These are phyloP conservation scores for Parascotia fuliginaria DNA, from an alignment of 2,888 invertebrate species.

Conservation along the genomic window DNA sequence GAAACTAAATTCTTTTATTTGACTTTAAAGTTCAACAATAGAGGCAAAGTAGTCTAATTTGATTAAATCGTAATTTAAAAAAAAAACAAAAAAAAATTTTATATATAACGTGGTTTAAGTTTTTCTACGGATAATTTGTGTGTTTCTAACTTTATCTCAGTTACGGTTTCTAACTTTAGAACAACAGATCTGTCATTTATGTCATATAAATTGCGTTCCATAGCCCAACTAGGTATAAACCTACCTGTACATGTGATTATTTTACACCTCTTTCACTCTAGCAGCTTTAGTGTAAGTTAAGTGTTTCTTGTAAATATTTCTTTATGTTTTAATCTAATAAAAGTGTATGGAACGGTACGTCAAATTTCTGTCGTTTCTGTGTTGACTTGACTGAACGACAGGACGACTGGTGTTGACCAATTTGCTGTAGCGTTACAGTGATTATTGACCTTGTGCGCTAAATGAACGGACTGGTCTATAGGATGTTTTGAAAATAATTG, in stretches of 20 bases:
- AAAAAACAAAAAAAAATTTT: no score
- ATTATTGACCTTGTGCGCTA: slow-evolving; percentile 39
- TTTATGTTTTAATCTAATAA: background rate
- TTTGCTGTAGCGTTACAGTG: slow-evolving; percentile 14
- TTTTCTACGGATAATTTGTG: no score
- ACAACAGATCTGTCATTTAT: background rate
- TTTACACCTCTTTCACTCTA: background rate
- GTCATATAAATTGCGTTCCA: slow-evolving; percentile 1
- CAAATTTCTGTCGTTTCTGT: no score
- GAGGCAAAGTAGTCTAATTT: no score
- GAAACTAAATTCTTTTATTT: background rate
- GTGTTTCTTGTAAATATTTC: background rate
- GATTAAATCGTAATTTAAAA: no score
- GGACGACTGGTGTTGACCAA: background rate
- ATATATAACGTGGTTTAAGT: no score
- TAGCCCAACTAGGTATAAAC: background rate
- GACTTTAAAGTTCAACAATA: no score
- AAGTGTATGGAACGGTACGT: background rate
- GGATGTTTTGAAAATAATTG: slow-evolving; percentile 18
- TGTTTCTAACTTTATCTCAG: no score
- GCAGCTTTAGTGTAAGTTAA: background rate
- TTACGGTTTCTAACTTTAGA: no score
- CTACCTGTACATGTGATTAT: background rate
- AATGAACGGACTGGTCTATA: slow-evolving; percentile 30
- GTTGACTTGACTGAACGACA: no score